Percentiles rank a stretch among this genome's conserved stretches.
phyloP scores from a whole-genome alignment of 2,113 vertebrate genomes.

The Hemicordylus capensis region DNA sequence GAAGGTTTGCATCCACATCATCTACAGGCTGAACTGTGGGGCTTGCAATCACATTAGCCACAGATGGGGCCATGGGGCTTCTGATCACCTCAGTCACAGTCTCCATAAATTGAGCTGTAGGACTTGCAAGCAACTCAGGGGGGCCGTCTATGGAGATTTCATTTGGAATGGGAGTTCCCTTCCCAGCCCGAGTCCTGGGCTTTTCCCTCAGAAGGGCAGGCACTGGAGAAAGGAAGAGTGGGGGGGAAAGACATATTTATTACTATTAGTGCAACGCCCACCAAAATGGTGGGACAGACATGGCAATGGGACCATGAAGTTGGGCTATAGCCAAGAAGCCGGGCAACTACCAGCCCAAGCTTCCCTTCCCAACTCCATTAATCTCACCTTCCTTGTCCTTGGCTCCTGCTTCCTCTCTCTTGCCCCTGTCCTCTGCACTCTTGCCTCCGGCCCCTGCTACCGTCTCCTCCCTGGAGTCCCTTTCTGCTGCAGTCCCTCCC shows the following conservation, averaged over 20 bases:
- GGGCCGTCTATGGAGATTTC: not conserved
- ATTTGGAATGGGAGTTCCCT: not conserved
- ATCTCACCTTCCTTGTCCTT: not conserved
- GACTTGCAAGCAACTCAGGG: not conserved
- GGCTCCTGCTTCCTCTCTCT: too few species aligned
- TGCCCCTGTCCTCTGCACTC: not conserved
- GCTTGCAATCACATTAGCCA: not conserved
- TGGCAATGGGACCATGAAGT: not conserved
- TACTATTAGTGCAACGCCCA: not conserved
- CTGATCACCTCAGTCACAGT: not conserved
- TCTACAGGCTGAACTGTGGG: not conserved
- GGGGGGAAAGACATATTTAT: too few species aligned
- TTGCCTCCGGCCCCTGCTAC: too few species aligned
- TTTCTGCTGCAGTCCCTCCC: not conserved
- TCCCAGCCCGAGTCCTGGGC: conserved; percentile 7
- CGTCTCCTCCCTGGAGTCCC: not conserved
- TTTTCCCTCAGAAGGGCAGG: not conserved
- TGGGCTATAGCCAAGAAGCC: not conserved
- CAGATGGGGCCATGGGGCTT: not conserved
- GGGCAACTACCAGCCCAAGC: not conserved
- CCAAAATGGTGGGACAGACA: not conserved
- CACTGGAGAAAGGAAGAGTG: not conserved
- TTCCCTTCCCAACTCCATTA: not conserved
- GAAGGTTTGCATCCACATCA: not conserved
- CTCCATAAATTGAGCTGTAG: not conserved